A percentile compares a stretch with the other conserved stretches of the same genome.
phyloP scores from a whole-genome alignment of 2,113 vertebrate genomes.

The Hippocampus zosterae region DNA sequence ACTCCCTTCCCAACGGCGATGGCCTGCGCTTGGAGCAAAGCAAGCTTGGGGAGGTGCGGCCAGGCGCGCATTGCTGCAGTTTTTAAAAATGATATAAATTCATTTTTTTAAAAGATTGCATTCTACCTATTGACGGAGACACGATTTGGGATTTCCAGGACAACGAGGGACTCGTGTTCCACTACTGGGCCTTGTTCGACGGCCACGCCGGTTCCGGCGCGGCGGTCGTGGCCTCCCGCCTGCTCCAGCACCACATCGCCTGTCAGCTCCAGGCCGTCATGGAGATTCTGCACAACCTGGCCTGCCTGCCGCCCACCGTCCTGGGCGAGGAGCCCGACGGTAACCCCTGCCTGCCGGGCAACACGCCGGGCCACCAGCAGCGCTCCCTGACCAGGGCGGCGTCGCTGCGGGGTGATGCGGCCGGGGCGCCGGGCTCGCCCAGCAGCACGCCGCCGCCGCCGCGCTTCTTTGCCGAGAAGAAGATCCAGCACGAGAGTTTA shows the following conservation, averaged over 20 bases:
- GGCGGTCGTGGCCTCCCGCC: slow-evolving; percentile 84
- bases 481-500: slow-evolving; percentile 91
- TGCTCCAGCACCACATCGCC: slow-evolving; percentile 87
- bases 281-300: slow-evolving; percentile 82
- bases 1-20: slow-evolving; percentile 66
- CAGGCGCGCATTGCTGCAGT: not conserved
- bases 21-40: slow-evolving; percentile 41
- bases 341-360: slow-evolving; percentile 60
- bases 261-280: slow-evolving; percentile 89
- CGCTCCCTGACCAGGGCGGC: slow-evolving; percentile 84
- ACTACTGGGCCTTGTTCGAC: slow-evolving; percentile 96
- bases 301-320: slow-evolving; percentile 79
- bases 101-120: too few relatives aligned
- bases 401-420: slow-evolving; percentile 83
- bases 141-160: slow-evolving; percentile 32
- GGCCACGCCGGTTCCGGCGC: slow-evolving; percentile 92
- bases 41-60: slow-evolving; percentile 48
- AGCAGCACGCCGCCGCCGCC: slow-evolving; percentile 80
- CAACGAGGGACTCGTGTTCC: slow-evolving; percentile 81
- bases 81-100: too few relatives aligned
- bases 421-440: slow-evolving; percentile 82
- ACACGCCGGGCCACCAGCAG: slow-evolving; percentile 65
- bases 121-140: not conserved
- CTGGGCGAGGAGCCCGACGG: slow-evolving; percentile 84
- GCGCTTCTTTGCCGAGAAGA: slow-evolving; percentile 92